Base-by-base conservation (phyloP, 2,113 vertebrate species). In the Nicator chloris region DNA sequence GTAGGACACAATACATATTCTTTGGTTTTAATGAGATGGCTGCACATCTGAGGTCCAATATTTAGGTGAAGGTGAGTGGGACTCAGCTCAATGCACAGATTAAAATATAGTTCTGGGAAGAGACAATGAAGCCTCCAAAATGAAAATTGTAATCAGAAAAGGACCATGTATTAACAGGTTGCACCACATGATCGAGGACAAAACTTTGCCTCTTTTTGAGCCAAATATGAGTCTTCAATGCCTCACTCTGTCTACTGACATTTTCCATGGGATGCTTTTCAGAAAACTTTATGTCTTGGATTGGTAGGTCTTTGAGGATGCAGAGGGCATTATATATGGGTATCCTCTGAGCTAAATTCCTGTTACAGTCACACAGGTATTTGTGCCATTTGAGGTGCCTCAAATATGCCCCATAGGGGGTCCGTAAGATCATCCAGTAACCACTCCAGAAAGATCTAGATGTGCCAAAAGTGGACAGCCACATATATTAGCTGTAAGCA, bases 21-120 rank as follows among this genome's bases (percentile, higher is more conserved):
- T 86, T 92, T 83, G 42, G 19, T 86, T 93, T 94, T 94, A 96
- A 96, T 96, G 80, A 94, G 40, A 78, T 4, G 7, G 35, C 31
- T 90, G 37, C 60, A 77, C 13, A 6, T 90, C 82, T 90, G 69
- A 95, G 53, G 82, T 71, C 28, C 70, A 88, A 75, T 84, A 93
- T 88, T 94, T 71, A 94, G 76, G 93, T 82, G 86, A 82, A 88
- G 65, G n/a, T 5, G 18, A 18, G 59, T 88, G 64, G 51, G 49
- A 94, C 82, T 81, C 47, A 22, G 51, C 22, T 60, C 40, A 61
- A 12, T 35, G n/a, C 0, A 0, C 28, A 86, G 60, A 88, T 57
- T 64, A 86, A 95, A 94, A 53, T 35, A 47, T 27, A 51, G 33
- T 27, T 86, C 40, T 91, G 87, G 51, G 54, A 59, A 88, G 47